Evolutionary conservation across 2,797 vertebrate genomes (phyloP), one percentile per base, ranked within the genome.

Genomic region (Phalloptychus januarius): DNA sequence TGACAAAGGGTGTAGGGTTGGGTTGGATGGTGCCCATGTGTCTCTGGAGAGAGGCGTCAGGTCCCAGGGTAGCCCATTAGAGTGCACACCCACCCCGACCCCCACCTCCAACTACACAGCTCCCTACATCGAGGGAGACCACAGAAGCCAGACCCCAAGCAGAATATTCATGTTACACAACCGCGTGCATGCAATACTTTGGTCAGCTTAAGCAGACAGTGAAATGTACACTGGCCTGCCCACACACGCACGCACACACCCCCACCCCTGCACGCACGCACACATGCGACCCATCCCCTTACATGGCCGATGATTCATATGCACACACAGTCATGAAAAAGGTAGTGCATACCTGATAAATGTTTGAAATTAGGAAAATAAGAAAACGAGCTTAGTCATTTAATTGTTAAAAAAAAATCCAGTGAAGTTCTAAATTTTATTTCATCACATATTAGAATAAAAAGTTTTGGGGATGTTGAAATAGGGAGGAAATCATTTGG

Each of bases 31-130:
- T 93, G 88, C 75, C 85, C 83, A 85, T 75, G 86, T 77, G 87
- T 93, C 94, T 93, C 94, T 50, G 71, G 94, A 94, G 95, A 93
- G 71, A 73, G 89, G 85, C 88, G 79, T 90, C 65, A 65, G 61
- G 89, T 95, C 95, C 95, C 95, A 86, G 78, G 94, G 91, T 94
- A 93, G 93, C 91, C 95, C 93, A 95, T 96, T 95, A 96, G 92
- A 95, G 86, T 58, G 86, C 65, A 79, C 77, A 44, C 85, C 85
- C 45, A 78, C 52, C 91, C 85, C 87, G 50, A 78, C 83, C 85
- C 79, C 80, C 83, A 71, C 80, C 80, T 75, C 79, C 70, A 78
- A 69, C 87, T 86, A 85, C 91, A 87, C 25, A 65, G 87, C 80
- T 93, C 80, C 84, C 90, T 74, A 88, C 83, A 88, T 87, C 50